A percentile compares a stretch with the other conserved stretches of the same genome.
These are phyloP conservation scores for Cloeon dipterum DNA, from an alignment of 2,888 invertebrate genomes.

Conservation along the genomic window DNA sequence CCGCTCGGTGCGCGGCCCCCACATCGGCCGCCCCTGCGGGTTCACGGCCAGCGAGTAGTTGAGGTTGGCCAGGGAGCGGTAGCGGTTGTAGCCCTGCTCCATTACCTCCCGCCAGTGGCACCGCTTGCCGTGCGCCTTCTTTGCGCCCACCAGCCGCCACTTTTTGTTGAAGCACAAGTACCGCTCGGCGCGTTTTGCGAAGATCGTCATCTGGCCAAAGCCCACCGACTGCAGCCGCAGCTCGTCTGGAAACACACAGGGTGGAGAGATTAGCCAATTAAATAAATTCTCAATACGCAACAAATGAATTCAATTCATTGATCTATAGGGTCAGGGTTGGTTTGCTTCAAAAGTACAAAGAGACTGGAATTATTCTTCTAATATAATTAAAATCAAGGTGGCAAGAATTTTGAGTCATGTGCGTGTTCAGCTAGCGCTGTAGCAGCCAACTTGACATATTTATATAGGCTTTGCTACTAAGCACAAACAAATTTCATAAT, in stretches of 20 bases:
- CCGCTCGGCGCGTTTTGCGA: constrained; percentile 46
- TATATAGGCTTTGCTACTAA: too few relatives aligned
- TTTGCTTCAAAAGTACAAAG: too few relatives aligned
- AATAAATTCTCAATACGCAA: too few relatives aligned
- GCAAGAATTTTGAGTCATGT: too few relatives aligned
- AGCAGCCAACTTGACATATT: too few relatives aligned
- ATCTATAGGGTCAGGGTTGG: too few relatives aligned
- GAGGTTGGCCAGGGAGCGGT: constrained; percentile 31
- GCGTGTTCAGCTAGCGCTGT: too few relatives aligned
- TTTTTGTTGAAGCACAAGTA: constrained; percentile 53
- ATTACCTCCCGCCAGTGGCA: constrained; percentile 37
- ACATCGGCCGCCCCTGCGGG: constrained; percentile 30
- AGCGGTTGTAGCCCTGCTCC: constrained; percentile 35
- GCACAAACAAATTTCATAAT: too few relatives aligned
- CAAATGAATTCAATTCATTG: too few relatives aligned
- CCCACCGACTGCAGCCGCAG: constrained; percentile 38
- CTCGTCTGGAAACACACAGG: constrained; percentile 45
- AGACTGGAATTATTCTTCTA: too few relatives aligned
- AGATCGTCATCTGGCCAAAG: constrained; percentile 33
- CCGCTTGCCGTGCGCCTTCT: constrained; percentile 31
- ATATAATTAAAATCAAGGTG: too few relatives aligned
- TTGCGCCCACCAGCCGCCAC: constrained; percentile 45
- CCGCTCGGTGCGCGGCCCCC: constrained; percentile 15
- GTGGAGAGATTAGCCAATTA: too few relatives aligned
- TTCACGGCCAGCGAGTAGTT: constrained; percentile 40